These are phyloP conservation scores for Heliconius congener DNA, from an alignment of 1,140 invertebrate genomes.

Conservation along the genomic window DNA sequence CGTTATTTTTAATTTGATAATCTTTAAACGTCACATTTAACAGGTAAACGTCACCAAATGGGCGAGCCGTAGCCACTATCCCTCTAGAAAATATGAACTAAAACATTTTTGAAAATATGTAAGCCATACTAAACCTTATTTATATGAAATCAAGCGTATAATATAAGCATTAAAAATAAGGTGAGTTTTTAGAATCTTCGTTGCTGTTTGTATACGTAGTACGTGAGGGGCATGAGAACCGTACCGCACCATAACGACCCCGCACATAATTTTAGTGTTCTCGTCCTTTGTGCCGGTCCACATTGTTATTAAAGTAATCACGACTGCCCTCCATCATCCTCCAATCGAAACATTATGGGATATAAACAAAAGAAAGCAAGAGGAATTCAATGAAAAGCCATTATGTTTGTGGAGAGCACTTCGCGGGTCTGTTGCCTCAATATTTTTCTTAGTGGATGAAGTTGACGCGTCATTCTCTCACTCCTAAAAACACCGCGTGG, in stretches of 20 bases:
- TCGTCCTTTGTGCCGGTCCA: conserved; percentile 71
- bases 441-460: conserved; percentile 78
- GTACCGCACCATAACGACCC: conserved; percentile 53
- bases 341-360: conserved; percentile 79
- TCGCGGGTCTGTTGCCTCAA: conserved; percentile 72
- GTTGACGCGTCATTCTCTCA: conserved; percentile 73
- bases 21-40: conserved; percentile 62
- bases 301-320: conserved; percentile 81
- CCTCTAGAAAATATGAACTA: neutral
- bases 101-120: conserved; percentile 19
- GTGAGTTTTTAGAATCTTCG: conserved; percentile 29
- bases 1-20: conserved; percentile 72
- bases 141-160: conserved; percentile 38
- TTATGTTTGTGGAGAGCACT: conserved; percentile 76
- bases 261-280: conserved; percentile 71
- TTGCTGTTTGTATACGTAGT: conserved; percentile 41
- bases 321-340: conserved; percentile 71
- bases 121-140: conserved; percentile 46
- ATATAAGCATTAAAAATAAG: conserved; percentile 27
- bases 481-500: conserved; percentile 71
- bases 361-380: conserved; percentile 79
- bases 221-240: conserved; percentile 76
- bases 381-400: conserved; percentile 79
- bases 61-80: conserved; percentile 37
- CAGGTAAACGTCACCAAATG: conserved; percentile 57